These are phyloP conservation scores for Sicus ferrugineus DNA, from an alignment of 2,888 invertebrate species.

Conservation along the genomic window DNA sequence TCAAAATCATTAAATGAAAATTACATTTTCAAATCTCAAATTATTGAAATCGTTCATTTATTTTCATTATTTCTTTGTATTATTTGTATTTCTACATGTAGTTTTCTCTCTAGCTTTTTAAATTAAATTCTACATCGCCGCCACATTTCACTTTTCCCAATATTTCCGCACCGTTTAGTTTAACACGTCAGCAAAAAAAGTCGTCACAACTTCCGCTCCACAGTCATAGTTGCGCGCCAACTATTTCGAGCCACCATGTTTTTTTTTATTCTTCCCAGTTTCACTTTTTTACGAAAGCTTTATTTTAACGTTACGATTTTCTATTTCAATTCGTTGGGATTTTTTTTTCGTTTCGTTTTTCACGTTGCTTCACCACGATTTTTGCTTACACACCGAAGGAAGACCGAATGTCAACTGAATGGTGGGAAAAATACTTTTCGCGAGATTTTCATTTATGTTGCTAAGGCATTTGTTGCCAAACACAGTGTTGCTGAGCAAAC, in stretches of 20 bases:
- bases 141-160: neutral
- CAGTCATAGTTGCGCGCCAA: constrained; percentile 17
- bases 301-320: neutral
- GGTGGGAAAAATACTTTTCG: constrained; percentile 11
- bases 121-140: neutral
- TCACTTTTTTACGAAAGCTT: neutral
- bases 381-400: constrained; percentile 12
- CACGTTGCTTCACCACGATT: neutral
- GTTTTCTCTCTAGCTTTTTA: neutral
- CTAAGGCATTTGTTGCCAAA: neutral
- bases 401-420: constrained; percentile 18
- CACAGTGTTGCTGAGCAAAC: neutral
- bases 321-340: neutral
- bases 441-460: neutral
- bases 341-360: neutral
- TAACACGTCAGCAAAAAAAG: constrained; percentile 4
- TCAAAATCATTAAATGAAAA: too few species aligned
- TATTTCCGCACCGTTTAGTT: neutral
- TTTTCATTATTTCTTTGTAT: too few species aligned
- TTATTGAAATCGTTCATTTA: too few species aligned
- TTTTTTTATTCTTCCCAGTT: neutral
- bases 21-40: too few species aligned
- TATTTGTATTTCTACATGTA: too few species aligned
- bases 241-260: neutral
- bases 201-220: neutral